phyloP scores from a whole-genome alignment of 2,113 vertebrate genomes.

The Burhinus bistriatus region DNA sequence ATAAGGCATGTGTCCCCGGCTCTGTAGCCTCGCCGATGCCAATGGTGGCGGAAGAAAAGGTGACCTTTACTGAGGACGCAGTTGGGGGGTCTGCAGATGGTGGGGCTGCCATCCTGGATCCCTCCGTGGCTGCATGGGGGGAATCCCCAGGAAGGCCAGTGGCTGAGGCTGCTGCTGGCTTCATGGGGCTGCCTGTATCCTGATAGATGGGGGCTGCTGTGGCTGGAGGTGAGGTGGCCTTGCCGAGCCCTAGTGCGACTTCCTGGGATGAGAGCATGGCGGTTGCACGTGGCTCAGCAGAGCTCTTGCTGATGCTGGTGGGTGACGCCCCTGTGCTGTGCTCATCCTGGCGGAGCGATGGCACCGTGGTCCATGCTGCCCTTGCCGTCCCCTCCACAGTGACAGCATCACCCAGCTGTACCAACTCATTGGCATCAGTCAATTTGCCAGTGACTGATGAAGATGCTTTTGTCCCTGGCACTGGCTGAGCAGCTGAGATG shows the following conservation, averaged over 20 bases:
- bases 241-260: rapidly evolving
- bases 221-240: not conserved
- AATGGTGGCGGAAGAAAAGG: not conserved
- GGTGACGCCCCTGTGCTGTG: not conserved
- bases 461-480: not conserved
- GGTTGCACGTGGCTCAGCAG: rapidly evolving
- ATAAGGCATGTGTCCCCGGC: not conserved
- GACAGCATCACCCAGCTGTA: not conserved
- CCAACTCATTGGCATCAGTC: not conserved
- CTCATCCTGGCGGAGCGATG: not conserved
- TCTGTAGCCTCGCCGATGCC: not conserved
- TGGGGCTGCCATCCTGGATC: not conserved
- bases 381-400: rapidly evolving
- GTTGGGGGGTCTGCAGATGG: rapidly evolving
- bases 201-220: not conserved
- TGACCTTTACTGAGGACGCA: not conserved
- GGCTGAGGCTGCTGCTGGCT: not conserved
- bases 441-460: not conserved
- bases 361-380: not conserved
- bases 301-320: not conserved
- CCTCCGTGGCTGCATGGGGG: rapidly evolving
- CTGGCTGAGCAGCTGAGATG: rapidly evolving
- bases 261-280: not conserved
- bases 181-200: rapidly evolving
- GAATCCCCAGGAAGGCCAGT: rapidly evolving